Conservation (phyloP, 2,888 invertebrate species). For the Yponomeuta sedellus region DNA sequence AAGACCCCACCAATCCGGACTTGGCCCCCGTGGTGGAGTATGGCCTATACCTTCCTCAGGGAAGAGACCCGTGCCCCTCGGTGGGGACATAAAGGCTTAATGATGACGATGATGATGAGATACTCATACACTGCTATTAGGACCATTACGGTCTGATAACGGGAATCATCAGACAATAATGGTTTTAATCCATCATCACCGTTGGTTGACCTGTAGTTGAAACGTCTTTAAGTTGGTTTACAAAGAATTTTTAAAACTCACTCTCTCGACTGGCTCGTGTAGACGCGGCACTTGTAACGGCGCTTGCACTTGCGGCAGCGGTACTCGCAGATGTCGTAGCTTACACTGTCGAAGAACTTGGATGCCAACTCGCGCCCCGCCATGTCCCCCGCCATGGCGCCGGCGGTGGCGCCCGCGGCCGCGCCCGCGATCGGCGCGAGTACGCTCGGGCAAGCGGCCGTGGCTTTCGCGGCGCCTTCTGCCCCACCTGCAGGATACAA, state of each 20-base stretch:
- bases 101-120: too few species aligned
- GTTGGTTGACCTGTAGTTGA: too few species aligned
- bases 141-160: too few species aligned
- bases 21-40: too few species aligned
- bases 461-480: neutral
- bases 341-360: neutral
- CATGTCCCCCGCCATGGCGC: constrained; percentile 53
- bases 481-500: neutral
- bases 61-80: too few species aligned
- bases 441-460: neutral
- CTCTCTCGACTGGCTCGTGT: neutral
- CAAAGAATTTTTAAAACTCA: neutral
- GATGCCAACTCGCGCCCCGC: neutral
- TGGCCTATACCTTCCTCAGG: too few species aligned
- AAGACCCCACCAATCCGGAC: too few species aligned
- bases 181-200: too few species aligned
- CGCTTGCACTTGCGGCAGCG: neutral
- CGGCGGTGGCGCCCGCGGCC: neutral
- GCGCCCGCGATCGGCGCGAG: neutral
- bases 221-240: too few species aligned
- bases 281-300: neutral
- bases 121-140: too few species aligned
- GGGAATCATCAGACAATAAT: too few species aligned
- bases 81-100: too few species aligned
- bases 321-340: neutral